phyloP scores from a whole-genome alignment of 2,888 invertebrate species.

The Trichogramma evanescens region DNA sequence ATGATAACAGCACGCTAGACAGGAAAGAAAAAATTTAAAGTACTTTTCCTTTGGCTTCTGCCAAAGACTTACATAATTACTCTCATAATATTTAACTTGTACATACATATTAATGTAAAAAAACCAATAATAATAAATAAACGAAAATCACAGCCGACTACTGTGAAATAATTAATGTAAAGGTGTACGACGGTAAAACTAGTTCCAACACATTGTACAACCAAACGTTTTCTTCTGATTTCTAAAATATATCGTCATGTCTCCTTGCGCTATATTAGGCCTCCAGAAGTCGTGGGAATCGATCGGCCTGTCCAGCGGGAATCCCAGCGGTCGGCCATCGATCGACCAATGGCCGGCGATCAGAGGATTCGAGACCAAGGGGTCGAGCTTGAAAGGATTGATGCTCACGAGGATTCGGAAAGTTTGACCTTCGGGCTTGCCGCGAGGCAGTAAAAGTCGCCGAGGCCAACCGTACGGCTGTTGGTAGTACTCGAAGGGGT shows the following conservation, averaged over 20 bases:
- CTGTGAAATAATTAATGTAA: too few species aligned
- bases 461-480: slow-evolving; percentile 55
- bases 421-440: slow-evolving; percentile 57
- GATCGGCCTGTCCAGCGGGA: slow-evolving; percentile 53
- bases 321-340: slow-evolving; percentile 50
- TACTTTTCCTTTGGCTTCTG: too few species aligned
- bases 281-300: slow-evolving; percentile 27
- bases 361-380: slow-evolving; percentile 34
- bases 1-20: too few species aligned
- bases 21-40: too few species aligned
- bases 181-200: too few species aligned
- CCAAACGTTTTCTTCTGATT: too few species aligned
- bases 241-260: slow-evolving; percentile 31
- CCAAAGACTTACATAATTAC: too few species aligned
- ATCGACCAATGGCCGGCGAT: slow-evolving; percentile 33
- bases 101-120: too few species aligned
- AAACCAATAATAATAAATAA: too few species aligned
- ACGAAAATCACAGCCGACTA: too few species aligned
- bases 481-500: slow-evolving; percentile 48
- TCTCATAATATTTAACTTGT: too few species aligned
- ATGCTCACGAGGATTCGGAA: slow-evolving; percentile 57
- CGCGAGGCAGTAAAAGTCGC: slow-evolving; percentile 59
- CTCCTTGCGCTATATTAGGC: slow-evolving; percentile 33
- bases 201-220: too few species aligned
- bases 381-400: slow-evolving; percentile 45